Evolutionary conservation across 2,113 vertebrate species (phyloP).

Genomic region (Syngnathus scovelli): DNA sequence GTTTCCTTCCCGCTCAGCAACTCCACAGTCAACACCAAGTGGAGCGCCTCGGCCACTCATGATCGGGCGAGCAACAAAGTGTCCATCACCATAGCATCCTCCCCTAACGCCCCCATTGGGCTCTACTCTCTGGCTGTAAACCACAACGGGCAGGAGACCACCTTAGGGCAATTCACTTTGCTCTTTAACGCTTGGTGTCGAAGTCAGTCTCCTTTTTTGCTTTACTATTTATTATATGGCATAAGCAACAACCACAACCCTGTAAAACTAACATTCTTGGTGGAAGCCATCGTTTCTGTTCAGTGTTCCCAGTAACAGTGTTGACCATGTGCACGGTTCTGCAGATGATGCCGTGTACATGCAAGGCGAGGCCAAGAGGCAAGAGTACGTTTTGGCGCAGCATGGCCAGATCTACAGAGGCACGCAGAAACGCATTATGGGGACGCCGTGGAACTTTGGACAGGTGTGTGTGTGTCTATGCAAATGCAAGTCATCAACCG

Average conservation of each 20-base stretch:
- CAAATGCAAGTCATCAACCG: too few species aligned
- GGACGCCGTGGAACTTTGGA: slow-evolving; percentile 80
- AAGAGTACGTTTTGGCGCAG: slow-evolving; percentile 80
- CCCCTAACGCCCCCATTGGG: slow-evolving; percentile 71
- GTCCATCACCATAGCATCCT: slow-evolving; percentile 66
- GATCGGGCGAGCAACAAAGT: slow-evolving; percentile 51
- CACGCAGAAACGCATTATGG: slow-evolving; percentile 61
- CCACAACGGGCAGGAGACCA: slow-evolving; percentile 65
- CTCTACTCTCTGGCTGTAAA: slow-evolving; percentile 76
- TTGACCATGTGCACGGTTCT: neutral
- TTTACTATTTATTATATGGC: too few species aligned
- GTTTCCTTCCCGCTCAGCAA: slow-evolving; percentile 63
- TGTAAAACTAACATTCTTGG: too few species aligned
- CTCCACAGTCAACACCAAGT: slow-evolving; percentile 54
- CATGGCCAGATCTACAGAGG: slow-evolving; percentile 81
- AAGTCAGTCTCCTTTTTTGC: neutral
- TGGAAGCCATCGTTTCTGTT: too few species aligned
- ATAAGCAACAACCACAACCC: too few species aligned
- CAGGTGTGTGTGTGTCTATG: slow-evolving; percentile 71
- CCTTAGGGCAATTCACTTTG: slow-evolving; percentile 73
- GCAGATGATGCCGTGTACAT: slow-evolving; percentile 80
- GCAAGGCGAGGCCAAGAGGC: slow-evolving; percentile 58
- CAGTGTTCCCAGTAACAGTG: neutral
- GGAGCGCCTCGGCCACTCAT: slow-evolving; percentile 63
- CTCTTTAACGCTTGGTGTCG: slow-evolving; percentile 89